Evolutionary conservation across 2,797 vertebrate species (phyloP).

Genomic region (Falco peregrinus): DNA sequence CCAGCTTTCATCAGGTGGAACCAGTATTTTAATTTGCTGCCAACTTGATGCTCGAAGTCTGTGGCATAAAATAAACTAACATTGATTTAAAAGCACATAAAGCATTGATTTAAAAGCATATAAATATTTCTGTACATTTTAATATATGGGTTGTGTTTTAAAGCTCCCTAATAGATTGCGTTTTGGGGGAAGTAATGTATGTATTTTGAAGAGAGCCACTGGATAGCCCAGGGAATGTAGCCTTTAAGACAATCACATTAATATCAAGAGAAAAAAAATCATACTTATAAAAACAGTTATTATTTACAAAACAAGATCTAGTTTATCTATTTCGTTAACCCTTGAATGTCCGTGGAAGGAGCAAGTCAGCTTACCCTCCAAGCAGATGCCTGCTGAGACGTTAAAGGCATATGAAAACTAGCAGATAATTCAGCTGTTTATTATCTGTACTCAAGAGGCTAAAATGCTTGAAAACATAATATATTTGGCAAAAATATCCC

Average conservation of each 20-base stretch:
- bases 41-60: not conserved
- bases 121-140: not conserved
- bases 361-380: not conserved
- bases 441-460: not conserved
- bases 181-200: accelerated
- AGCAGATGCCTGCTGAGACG: not conserved
- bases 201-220: not conserved
- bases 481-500: not conserved
- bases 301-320: not conserved
- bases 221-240: not conserved
- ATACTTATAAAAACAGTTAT: not conserved
- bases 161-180: not conserved
- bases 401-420: not conserved
- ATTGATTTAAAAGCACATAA: not conserved
- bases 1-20: not conserved
- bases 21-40: accelerated
- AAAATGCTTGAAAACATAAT: not conserved
- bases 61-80: not conserved
- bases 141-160: not conserved
- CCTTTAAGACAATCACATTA: not conserved
- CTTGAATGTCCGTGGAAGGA: not conserved
- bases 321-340: not conserved
- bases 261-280: accelerated
- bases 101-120: not conserved
- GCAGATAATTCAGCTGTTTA: not conserved